Evolutionary conservation across 2,797 vertebrate species (phyloP), one percentile per base, ranked within the genome.

Genomic region (Mastacembelus armatus): DNA sequence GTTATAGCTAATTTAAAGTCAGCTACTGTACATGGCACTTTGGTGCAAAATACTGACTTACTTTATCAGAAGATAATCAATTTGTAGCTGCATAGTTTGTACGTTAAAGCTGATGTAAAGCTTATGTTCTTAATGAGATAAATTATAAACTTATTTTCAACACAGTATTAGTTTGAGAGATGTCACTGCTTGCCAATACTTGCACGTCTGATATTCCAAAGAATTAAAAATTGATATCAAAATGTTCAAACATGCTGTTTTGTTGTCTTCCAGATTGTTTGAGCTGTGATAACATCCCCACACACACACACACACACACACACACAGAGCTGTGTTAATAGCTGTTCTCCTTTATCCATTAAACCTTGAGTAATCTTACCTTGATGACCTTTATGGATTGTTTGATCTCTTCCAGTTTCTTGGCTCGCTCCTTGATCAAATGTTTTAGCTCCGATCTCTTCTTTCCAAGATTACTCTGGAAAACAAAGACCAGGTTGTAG

Each of bases 381-480:
- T 94, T 95, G 69, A 94, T 91, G 57, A 93, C 89, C 73, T 89
- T 93, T 58, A 94, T 93, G 71, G 93, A 93, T 59, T 94, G 91
- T 69, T 94, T 94, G 74, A 95, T 89, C 52, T 95, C 94, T 0
- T 94, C 93, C 59, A 94, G 89, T 47, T 94, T 94, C 84, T 94
- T 95, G 30, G 76, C 50, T 63, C 92, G 78, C 78, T 95, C 94
- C 65, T 94, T 94, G 78, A 95, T 94, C 74, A 93, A 35, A 42
- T 93, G 91, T 69, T 93, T 94, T 52, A 95, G 69, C 67, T 94
- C 93, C 0, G 91, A 92, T 32, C 88, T 88, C 71, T 85, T 93
- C 80, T 89, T 94, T 1, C 83, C 86, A 67, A 94, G 32, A 32
- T 77, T 87, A 47, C 18, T 89, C 94, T 95, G 79, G 2, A 16